Percentiles rank a stretch among this genome's conserved stretches.
These are phyloP conservation scores for Myodes glareolus DNA, from an alignment of 2,113 vertebrate species.

Conservation along the genomic window DNA sequence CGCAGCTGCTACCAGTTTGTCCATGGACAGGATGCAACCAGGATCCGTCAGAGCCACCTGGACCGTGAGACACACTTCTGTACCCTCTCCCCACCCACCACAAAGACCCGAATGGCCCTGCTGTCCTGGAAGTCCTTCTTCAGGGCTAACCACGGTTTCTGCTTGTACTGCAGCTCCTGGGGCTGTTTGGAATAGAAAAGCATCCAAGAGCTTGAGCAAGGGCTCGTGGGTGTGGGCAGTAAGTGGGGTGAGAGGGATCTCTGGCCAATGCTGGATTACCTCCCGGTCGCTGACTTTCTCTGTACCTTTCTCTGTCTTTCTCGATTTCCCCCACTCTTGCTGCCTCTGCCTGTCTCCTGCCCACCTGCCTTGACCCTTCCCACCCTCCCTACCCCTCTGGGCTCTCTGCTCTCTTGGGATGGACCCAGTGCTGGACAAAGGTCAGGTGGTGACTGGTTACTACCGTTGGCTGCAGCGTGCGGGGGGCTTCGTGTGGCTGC, in stretches of 20 bases:
- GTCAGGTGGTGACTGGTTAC: slow-evolving; percentile 93
- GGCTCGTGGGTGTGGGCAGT: background rate
- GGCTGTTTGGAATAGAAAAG: background rate
- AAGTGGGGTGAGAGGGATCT: background rate
- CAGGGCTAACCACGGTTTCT: background rate
- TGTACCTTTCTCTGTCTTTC: background rate
- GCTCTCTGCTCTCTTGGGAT: background rate
- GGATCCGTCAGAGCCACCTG: slow-evolving; percentile 92
- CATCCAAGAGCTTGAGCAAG: background rate
- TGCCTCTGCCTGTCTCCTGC: background rate
- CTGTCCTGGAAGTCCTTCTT: background rate
- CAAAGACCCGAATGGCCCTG: background rate
- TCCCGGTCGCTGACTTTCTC: background rate
- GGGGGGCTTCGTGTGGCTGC: slow-evolving; percentile 94
- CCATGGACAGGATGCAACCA: slow-evolving; percentile 92
- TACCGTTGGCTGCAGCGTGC: slow-evolving; percentile 94
- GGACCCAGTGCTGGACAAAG: slow-evolving; percentile 92
- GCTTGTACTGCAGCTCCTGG: background rate
- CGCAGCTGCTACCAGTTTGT: slow-evolving; percentile 94
- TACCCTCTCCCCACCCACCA: background rate
- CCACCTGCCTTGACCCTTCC: background rate
- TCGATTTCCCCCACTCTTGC: background rate
- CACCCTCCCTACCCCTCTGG: background rate
- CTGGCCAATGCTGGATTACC: background rate
- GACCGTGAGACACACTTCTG: slow-evolving; percentile 86